Evolutionary conservation across 1,140 invertebrate genomes (phyloP), one percentile per base, ranked within the genome.

Genomic region (Meloidogyne chitwoodi): DNA sequence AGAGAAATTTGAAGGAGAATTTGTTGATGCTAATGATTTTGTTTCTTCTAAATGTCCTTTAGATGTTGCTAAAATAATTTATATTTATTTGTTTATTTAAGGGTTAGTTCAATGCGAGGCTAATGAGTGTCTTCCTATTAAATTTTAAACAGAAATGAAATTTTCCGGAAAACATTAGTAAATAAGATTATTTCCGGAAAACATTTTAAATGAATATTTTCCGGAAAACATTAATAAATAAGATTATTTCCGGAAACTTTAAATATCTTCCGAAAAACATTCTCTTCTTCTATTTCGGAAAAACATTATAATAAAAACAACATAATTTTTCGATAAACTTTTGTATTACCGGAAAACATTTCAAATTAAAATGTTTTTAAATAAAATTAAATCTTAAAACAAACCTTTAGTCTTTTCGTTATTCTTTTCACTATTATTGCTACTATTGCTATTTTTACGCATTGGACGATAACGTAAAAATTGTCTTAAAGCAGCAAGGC

Each of bases 401-500:
- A 22, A 38, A 38, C 34, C 10, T 38, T 56, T 26, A 22, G 26
- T 27, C 26, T 70, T n/a, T 19, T 70, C 44, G 27, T 48, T 56
- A 19, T 44, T 70, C 2, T 34, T 44, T 22, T 67, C 65, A 14
- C 61, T 64, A 14, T 26, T 61, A 10, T 31, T 48, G 11, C 68
- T 65, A 16, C 31, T 34, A 1, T n/a, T 34, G 34, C 63, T 63
- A 29, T 24, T 70, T 64, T 76, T 76, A 11, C 48, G 44, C n/a
- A 31, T 22, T 16, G 75, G 75, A 4, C 67, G 65, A 19, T 61
- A 62, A n/a, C 65, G 67, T 26, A 76, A 69, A 27, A 76, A 48
- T 31, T 79, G 67, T 16, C 67, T 64, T 34, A 79, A 68, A 31
- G 62, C 64, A 12, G 77, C 61, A 19, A 79, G 61, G 68, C 77